phyloP scores from a whole-genome alignment of 2,797 vertebrate species.

The Notoglanidium macrostoma region DNA sequence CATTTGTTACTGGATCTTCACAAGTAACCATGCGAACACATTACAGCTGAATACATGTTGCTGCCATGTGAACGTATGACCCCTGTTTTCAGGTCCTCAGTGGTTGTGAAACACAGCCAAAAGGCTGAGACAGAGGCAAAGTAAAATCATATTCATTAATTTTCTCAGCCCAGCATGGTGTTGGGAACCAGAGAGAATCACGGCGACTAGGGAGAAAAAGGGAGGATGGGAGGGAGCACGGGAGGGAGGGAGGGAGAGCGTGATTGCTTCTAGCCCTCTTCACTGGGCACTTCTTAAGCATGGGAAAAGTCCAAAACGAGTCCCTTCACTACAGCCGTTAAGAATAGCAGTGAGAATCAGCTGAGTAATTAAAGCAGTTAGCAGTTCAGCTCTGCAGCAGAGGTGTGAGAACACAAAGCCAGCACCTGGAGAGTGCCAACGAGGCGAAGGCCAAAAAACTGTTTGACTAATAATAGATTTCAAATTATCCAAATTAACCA shows the following conservation, averaged over 20 bases:
- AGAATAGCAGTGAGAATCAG: slow-evolving; percentile 22
- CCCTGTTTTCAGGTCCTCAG: slow-evolving; percentile 55
- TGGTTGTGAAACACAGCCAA: slow-evolving; percentile 59
- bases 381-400: slow-evolving; percentile 25
- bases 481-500: not conserved
- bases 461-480: slow-evolving; percentile 18
- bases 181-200: slow-evolving; percentile 64
- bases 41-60: slow-evolving; percentile 22
- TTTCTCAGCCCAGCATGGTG: slow-evolving; percentile 77
- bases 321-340: slow-evolving; percentile 34
- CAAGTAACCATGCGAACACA: slow-evolving; percentile 16
- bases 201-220: slow-evolving; percentile 63
- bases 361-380: slow-evolving; percentile 51
- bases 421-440: slow-evolving; percentile 26
- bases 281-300: slow-evolving; percentile 15
- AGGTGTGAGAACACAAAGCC: slow-evolving; percentile 31
- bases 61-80: slow-evolving; percentile 37
- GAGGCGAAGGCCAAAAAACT: slow-evolving; percentile 13
- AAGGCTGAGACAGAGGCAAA: slow-evolving; percentile 65
- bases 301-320: slow-evolving; percentile 26
- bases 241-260: slow-evolving; percentile 54
- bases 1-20: slow-evolving; percentile 14
- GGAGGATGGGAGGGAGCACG: slow-evolving; percentile 58
- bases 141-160: slow-evolving; percentile 85
- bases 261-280: not conserved